Base-by-base conservation (phyloP, 2,113 vertebrate genomes). In the Oryzias javanicus region DNA sequence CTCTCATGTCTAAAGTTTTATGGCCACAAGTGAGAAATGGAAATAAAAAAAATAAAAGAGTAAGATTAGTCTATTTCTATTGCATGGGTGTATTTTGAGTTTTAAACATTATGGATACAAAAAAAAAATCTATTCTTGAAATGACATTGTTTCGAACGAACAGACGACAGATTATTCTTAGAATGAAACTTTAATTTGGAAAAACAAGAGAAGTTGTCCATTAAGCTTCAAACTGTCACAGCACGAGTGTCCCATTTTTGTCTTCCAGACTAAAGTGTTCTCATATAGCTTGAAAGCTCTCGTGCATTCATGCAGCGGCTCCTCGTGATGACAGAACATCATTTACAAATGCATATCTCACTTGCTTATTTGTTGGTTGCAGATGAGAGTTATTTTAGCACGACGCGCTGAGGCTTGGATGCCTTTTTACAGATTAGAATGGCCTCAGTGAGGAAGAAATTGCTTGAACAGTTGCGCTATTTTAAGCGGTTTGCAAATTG, bases 251-350 rank as follows among this genome's bases (percentile, higher is more conserved):
- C 70, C 41, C 42, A 41, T 78, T 70, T 78, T 60, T 56, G 49
- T 78, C 47, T 67, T 50, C 61, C 41, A 66, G 55, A 74, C 70
- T 48, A 60, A 53, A 72, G 63, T 67, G 44, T 63, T 54, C 64
- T 64, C 56, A 19, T 64, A 56, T 53, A 58, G 60, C 67, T 68
- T 7, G 47, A 72, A 81, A 76, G 74, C 76, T 69, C 76, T 42
- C 42, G 65, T 66, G 80, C 53, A 69, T 80, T 70, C 44, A 29
- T 62, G 66, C 70, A 68, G 52, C 72, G 79, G 76, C 74, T 80
- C 74, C 76, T 72, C 76, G 58, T 49, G 60, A 86, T 77, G 80
- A 85, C 76, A 77, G 76, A 84, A 78, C 86, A 84, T 80, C 81
- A 80, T 79, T 86, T 76, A 70, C 63, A 61, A 78, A 76, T 59